These are phyloP conservation scores for Digitonthophagus gazella DNA, from an alignment of 2,888 invertebrate genomes.

Conservation along the genomic window DNA sequence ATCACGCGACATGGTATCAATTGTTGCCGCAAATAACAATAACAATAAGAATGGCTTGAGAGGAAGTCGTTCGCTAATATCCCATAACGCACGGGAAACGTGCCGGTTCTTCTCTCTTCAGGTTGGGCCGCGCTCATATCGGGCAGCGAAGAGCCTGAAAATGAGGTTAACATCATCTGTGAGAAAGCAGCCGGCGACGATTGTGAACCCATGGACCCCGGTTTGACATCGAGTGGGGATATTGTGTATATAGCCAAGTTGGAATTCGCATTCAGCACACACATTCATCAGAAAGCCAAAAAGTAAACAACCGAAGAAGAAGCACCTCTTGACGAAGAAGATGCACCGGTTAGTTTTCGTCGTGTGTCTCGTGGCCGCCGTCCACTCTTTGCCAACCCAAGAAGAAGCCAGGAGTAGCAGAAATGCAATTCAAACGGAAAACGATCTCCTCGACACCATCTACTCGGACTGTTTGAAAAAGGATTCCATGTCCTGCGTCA, in stretches of 20 bases:
- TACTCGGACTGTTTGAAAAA: slow-evolving; percentile 77
- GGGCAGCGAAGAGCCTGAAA: slow-evolving; percentile 31
- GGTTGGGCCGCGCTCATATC: slow-evolving; percentile 7
- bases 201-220: slow-evolving; percentile 44
- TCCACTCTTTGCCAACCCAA: slow-evolving; percentile 69
- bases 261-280: slow-evolving; percentile 46
- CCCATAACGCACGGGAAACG: slow-evolving; percentile 43
- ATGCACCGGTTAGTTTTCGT: slow-evolving; percentile 53
- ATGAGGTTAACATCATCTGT: slow-evolving; percentile 50
- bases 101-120: slow-evolving; percentile 29
- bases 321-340: no score
- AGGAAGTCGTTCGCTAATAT: slow-evolving; percentile 21
- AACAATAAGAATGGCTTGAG: slow-evolving; percentile 1
- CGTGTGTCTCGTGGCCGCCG: slow-evolving; percentile 57
- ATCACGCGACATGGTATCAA: slow-evolving; percentile 11
- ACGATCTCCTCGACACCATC: slow-evolving; percentile 75
- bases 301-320: slow-evolving; percentile 12
- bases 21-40: background rate
- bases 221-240: slow-evolving; percentile 45
- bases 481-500: slow-evolving; percentile 81
- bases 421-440: slow-evolving; percentile 66
- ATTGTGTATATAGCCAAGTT: slow-evolving; percentile 48
- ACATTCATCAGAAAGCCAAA: slow-evolving; percentile 40
- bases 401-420: slow-evolving; percentile 56
- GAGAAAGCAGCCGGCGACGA: slow-evolving; percentile 54